Evolutionary conservation across 2,797 vertebrate species (phyloP).

Genomic region (Typhlichthys eigenmanni): DNA sequence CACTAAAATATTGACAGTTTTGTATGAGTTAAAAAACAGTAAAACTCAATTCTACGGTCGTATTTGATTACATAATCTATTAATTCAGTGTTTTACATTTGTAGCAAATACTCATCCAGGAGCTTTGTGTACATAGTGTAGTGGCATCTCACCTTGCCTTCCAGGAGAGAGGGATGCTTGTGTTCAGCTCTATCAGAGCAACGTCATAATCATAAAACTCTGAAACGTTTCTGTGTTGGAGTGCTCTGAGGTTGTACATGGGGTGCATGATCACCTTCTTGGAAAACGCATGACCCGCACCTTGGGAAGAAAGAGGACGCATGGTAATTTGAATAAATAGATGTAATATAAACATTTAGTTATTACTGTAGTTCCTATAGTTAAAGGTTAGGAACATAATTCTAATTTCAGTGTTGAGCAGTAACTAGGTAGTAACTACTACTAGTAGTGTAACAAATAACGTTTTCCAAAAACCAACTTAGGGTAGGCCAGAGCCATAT

Average conservation of each 20-base stretch:
- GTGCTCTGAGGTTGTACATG: constrained; percentile 57
- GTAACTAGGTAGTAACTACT: neutral
- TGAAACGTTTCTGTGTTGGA: constrained; percentile 62
- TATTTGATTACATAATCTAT: no score
- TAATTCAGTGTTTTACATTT: no score
- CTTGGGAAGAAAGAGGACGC: constrained; percentile 27
- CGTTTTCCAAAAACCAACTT: no score
- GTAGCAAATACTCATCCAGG: no score
- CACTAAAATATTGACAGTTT: neutral
- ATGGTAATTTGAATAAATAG: neutral
- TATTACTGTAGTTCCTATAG: no score
- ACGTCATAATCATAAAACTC: constrained; percentile 89
- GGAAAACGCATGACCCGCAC: neutral
- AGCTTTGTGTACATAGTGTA: no score
- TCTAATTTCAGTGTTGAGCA: neutral
- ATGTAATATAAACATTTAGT: neutral
- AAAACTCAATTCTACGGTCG: neutral
- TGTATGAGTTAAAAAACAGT: neutral
- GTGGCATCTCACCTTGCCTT: constrained; percentile 68
- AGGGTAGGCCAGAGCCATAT: no score
- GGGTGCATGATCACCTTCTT: constrained; percentile 68
- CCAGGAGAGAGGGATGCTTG: constrained; percentile 52
- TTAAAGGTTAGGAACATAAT: no score
- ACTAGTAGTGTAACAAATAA: no score
- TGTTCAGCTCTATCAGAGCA: constrained; percentile 72